These are phyloP conservation scores for Venusia cambrica DNA, from an alignment of 2,888 invertebrate species.

Conservation along the genomic window DNA sequence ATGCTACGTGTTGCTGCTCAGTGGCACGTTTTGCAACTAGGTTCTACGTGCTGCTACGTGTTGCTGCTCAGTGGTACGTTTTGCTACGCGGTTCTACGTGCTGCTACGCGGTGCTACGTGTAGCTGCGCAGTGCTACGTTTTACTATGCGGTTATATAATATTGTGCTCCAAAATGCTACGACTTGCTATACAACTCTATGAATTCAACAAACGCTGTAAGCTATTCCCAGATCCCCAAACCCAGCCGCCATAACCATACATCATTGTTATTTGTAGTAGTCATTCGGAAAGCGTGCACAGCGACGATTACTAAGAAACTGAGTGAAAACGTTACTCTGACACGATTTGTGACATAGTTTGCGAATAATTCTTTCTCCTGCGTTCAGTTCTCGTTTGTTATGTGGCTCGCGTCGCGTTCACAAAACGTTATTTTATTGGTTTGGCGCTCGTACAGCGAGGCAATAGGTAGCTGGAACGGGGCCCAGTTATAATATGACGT, in stretches of 20 bases:
- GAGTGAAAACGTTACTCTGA: conserved; percentile 50
- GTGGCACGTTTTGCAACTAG: too few species aligned
- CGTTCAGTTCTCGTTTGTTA: conserved; percentile 4
- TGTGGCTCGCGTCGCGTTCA: conserved; percentile 1
- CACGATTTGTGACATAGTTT: conserved; percentile 44
- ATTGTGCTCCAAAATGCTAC: too few species aligned
- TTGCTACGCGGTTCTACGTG: background rate
- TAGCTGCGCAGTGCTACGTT: too few species aligned
- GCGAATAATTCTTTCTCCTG: conserved; percentile 11
- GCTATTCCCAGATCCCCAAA: conserved; percentile 18
- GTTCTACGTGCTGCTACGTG: too few species aligned
- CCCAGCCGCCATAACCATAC: conserved; percentile 57
- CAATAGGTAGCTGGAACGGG: conserved; percentile 5
- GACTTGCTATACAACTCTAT: too few species aligned
- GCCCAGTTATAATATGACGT: conserved; percentile 8
- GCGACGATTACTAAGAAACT: conserved; percentile 63
- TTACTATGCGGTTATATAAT: too few species aligned
- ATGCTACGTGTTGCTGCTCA: too few species aligned
- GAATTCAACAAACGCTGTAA: too few species aligned
- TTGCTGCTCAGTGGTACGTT: too few species aligned
- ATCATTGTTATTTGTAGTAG: conserved; percentile 74
- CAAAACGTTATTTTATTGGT: background rate
- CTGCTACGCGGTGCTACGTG: background rate
- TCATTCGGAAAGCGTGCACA: conserved; percentile 63
- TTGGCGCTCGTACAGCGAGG: conserved; percentile 1